phyloP scores from a whole-genome alignment of 1,140 invertebrate species.

The Drosophila ohnishii region DNA sequence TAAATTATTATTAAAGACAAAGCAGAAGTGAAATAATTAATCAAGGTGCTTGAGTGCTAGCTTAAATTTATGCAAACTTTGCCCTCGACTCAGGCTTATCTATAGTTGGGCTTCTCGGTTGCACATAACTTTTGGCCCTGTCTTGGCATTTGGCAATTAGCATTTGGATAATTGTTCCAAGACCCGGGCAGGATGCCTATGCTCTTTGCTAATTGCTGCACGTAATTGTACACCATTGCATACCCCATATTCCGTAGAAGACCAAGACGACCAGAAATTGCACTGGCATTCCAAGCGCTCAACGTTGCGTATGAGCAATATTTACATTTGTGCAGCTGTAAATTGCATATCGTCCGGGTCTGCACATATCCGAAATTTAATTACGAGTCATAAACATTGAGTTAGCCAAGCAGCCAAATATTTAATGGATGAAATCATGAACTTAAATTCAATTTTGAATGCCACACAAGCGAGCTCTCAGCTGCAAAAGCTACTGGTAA shows the following conservation, averaged over 20 bases:
- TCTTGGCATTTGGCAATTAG: conserved; percentile 42
- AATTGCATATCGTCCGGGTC: conserved; percentile 60
- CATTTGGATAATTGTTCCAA: conserved; percentile 29
- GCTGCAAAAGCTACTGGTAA: conserved; percentile 10
- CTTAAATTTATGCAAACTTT: conserved; percentile 11
- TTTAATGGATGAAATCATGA: conserved; percentile 54
- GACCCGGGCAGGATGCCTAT: background rate
- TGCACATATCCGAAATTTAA: conserved; percentile 63
- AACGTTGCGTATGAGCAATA: conserved; percentile 74
- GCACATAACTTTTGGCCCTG: conserved; percentile 24
- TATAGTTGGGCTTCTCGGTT: background rate
- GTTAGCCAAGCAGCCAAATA: conserved; percentile 44
- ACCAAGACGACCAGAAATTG: conserved; percentile 8
- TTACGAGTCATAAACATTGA: conserved; percentile 60
- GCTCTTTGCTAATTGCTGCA: conserved; percentile 23
- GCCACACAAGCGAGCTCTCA: background rate
- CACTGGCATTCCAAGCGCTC: conserved; percentile 29
- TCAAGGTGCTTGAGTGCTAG: background rate
- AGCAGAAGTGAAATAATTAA: background rate
- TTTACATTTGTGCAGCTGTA: conserved; percentile 64
- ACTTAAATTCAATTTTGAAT: conserved; percentile 45
- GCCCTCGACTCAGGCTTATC: conserved; percentile 1
- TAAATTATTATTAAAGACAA: background rate
- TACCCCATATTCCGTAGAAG: background rate
- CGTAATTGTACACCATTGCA: conserved; percentile 28